Evolutionary conservation across 1,140 invertebrate genomes (phyloP).

Genomic region (Lerema accius): DNA sequence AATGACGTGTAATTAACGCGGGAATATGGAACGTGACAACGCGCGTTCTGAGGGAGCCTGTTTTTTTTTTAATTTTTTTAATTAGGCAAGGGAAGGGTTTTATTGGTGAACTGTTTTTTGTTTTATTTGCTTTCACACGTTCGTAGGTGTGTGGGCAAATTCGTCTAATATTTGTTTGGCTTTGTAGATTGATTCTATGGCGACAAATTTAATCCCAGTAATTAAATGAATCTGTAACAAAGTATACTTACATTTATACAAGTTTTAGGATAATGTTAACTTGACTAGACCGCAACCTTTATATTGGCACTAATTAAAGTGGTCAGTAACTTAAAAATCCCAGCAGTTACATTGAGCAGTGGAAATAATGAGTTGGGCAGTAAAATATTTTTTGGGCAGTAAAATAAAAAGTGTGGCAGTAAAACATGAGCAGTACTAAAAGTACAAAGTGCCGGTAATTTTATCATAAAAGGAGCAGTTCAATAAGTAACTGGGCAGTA

Average conservation of each 20-base stretch:
- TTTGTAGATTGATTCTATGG: slow-evolving; percentile 5
- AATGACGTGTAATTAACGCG: slow-evolving; percentile 82
- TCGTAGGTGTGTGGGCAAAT: slow-evolving; percentile 5
- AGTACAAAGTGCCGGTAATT: no score
- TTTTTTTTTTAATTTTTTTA: slow-evolving; percentile 78
- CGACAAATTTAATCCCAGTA: neutral
- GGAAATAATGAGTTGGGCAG: no score
- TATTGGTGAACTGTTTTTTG: slow-evolving; percentile 62
- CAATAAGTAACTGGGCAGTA: no score
- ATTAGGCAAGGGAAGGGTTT: slow-evolving; percentile 76
- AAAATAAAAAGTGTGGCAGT: no score
- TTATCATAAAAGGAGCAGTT: no score
- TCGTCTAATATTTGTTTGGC: slow-evolving; percentile 21
- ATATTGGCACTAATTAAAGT: no score
- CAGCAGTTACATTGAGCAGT: no score
- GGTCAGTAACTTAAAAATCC: no score
- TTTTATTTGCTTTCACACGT: slow-evolving; percentile 42
- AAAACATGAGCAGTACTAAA: no score
- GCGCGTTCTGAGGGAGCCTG: slow-evolving; percentile 74
- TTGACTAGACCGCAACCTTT: no score
- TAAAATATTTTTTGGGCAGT: no score
- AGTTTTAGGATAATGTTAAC: slow-evolving; percentile 6
- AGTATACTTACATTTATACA: neutral
- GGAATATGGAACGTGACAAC: slow-evolving; percentile 81
- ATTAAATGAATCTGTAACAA: neutral